phyloP scores from a whole-genome alignment of 2,113 vertebrate genomes.

The Ptyas mucosa region DNA sequence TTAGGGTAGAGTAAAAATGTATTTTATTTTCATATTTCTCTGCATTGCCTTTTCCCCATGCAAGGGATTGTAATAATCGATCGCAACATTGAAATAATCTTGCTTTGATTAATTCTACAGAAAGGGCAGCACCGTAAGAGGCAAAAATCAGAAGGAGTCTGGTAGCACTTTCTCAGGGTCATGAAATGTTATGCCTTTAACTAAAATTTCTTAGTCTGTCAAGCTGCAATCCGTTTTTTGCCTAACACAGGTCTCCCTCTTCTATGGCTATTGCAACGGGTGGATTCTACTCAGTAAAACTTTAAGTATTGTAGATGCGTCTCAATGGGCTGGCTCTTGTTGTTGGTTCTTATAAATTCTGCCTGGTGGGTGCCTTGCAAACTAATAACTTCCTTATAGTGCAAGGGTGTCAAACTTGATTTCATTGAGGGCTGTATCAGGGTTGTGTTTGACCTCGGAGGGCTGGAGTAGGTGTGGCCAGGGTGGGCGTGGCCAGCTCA shows the following conservation, averaged over 20 bases:
- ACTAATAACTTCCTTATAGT: neutral
- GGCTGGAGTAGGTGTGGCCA: too few species aligned
- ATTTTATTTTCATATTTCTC: neutral
- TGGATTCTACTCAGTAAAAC: neutral
- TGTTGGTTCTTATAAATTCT: neutral
- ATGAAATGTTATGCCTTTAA: neutral
- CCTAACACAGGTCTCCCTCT: neutral
- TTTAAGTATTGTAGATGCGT: neutral
- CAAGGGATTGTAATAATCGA: neutral
- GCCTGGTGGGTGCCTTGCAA: neutral
- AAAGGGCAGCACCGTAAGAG: neutral
- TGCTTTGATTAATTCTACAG: neutral
- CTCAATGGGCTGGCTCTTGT: neutral
- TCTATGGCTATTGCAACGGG: neutral
- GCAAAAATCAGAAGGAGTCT: neutral
- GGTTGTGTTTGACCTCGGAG: too few species aligned
- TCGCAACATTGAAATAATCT: neutral
- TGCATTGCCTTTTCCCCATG: neutral
- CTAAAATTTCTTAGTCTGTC: neutral
- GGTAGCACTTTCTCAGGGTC: neutral
- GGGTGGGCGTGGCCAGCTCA: too few species aligned
- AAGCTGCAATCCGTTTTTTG: neutral
- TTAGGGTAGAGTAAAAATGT: neutral
- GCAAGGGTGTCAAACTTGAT: too few species aligned
- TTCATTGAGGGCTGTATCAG: too few species aligned